Conservation (phyloP, 2,797 vertebrate species). For the Huso huso region DNA sequence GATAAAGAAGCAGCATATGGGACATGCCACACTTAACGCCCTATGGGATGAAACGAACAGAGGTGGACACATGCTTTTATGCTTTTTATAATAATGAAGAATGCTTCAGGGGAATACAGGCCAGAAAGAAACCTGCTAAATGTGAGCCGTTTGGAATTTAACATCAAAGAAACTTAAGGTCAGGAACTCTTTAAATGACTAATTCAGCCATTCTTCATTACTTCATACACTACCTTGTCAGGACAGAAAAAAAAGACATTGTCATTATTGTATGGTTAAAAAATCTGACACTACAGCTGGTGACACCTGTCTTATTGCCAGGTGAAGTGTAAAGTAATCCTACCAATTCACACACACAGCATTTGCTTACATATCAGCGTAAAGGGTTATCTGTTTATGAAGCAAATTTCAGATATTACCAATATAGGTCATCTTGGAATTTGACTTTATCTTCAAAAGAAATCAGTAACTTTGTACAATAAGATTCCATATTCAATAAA, state of each 20-base stretch:
- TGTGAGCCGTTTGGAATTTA: constrained; percentile 20
- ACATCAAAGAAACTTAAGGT: constrained; percentile 25
- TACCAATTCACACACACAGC: constrained; percentile 26
- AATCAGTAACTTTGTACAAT: too few species aligned
- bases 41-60: background rate
- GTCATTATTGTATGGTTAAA: constrained; percentile 27
- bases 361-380: constrained; percentile 30
- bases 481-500: too few species aligned
- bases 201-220: constrained; percentile 33
- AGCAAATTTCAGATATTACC: background rate
- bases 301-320: constrained; percentile 46
- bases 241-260: constrained; percentile 11
- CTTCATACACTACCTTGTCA: constrained; percentile 18
- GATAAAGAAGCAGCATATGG: background rate
- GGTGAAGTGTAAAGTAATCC: constrained; percentile 39
- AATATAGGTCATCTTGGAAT: background rate
- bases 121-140: constrained; percentile 13
- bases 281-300: constrained; percentile 31
- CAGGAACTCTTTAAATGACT: constrained; percentile 34
- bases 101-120: constrained; percentile 20
- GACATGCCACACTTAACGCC: background rate
- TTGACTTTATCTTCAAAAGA: too few species aligned
- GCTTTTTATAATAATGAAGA: constrained; percentile 10
- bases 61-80: constrained; percentile 12
- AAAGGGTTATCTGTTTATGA: background rate